These are phyloP conservation scores for Turnix velox DNA, from an alignment of 2,113 vertebrate genomes.

Conservation along the genomic window DNA sequence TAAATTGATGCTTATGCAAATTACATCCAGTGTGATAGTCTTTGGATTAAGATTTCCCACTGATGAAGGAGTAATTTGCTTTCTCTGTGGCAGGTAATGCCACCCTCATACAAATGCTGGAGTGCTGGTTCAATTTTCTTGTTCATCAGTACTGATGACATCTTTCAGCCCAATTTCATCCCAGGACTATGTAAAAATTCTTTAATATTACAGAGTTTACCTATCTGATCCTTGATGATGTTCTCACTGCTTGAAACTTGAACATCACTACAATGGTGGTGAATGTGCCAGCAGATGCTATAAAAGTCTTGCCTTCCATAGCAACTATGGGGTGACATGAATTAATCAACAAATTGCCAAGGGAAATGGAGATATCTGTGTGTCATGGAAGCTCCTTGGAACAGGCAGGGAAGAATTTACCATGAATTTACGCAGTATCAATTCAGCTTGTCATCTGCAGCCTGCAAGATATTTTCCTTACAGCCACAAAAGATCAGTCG, in stretches of 20 bases:
- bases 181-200: neutral
- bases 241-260: neutral
- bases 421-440: neutral
- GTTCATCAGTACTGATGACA: neutral
- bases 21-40: neutral
- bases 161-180: constrained; percentile 13
- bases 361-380: neutral
- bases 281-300: neutral
- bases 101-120: neutral
- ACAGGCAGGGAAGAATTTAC: neutral
- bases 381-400: neutral
- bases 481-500: neutral
- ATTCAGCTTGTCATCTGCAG: neutral
- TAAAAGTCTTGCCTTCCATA: neutral
- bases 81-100: neutral
- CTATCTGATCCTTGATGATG: neutral
- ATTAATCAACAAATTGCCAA: neutral
- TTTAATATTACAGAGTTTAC: neutral
- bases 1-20: constrained; percentile 8
- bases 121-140: neutral
- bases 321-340: neutral
- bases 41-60: constrained; percentile 15
- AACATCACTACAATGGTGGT: neutral
- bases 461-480: neutral
- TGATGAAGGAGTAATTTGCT: neutral